phyloP scores from a whole-genome alignment of 2,113 vertebrate genomes.

The Eurystomus gularis region DNA sequence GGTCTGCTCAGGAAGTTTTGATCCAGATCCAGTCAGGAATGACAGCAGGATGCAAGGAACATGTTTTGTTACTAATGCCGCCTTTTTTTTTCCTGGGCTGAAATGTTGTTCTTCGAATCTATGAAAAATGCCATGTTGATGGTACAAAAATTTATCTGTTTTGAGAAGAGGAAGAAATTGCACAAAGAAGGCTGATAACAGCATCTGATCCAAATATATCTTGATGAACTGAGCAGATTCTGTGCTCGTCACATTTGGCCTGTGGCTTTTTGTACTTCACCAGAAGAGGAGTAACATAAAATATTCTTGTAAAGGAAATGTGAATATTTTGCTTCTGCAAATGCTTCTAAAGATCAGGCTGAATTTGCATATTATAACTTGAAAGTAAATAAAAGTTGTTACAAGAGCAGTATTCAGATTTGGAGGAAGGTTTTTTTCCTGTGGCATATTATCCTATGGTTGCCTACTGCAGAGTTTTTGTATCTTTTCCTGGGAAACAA shows the following conservation, averaged over 20 bases:
- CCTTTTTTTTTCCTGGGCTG: not conserved
- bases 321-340: not conserved
- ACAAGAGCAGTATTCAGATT: not conserved
- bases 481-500: not conserved
- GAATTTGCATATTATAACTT: not conserved
- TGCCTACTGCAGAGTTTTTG: not conserved
- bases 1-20: not conserved
- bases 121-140: not conserved
- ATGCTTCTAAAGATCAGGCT: not conserved
- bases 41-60: not conserved
- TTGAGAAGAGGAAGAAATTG: not conserved
- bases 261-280: slow-evolving; percentile 13
- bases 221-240: not conserved
- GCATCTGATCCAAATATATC: not conserved
- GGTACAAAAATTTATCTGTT: not conserved
- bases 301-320: not conserved
- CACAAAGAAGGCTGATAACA: not conserved
- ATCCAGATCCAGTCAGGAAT: not conserved
- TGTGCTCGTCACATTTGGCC: not conserved
- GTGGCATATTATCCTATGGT: not conserved
- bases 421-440: not conserved
- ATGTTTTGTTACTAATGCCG: not conserved
- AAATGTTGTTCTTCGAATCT: not conserved
- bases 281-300: not conserved
- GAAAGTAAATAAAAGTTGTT: not conserved